These are phyloP conservation scores for Uropetala carovei DNA, from an alignment of 2,888 invertebrate genomes.

Conservation along the genomic window DNA sequence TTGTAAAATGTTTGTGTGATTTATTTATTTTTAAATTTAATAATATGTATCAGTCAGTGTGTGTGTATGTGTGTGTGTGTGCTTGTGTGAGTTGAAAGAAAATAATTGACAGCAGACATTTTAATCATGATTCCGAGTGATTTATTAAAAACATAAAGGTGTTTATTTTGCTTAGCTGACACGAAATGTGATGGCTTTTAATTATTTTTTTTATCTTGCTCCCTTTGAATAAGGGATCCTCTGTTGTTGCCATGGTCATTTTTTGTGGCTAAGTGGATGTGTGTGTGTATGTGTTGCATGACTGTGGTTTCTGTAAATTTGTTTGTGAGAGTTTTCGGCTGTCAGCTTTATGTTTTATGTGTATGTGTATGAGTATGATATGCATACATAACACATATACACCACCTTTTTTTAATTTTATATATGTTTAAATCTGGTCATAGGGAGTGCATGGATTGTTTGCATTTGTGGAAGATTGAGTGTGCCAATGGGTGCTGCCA, in stretches of 20 bases:
- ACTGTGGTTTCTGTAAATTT: constrained; percentile 43
- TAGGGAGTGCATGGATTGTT: constrained; percentile 36
- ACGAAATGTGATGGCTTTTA: constrained; percentile 5
- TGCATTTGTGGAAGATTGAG: constrained; percentile 40
- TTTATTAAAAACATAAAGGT: neutral
- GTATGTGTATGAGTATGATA: neutral
- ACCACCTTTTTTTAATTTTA: neutral
- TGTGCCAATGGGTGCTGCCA: constrained; percentile 54
- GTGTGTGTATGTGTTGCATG: neutral
- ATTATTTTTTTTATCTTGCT: constrained; percentile 1
- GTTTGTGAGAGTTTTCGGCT: neutral
- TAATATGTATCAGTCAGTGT: constrained; percentile 1
- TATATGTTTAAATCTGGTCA: constrained; percentile 61
- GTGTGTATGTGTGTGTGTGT: neutral
- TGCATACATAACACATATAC: constrained; percentile 22
- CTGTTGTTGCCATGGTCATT: constrained; percentile 2
- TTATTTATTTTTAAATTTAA: constrained; percentile 55
- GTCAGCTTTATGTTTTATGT: constrained; percentile 32
- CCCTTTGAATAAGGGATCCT: constrained; percentile 23
- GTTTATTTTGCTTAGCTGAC: constrained; percentile 11
- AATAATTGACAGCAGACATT: neutral
- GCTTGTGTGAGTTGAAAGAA: neutral
- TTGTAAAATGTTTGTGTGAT: constrained; percentile 39
- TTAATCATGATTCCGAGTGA: neutral
- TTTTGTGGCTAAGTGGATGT: constrained; percentile 26